A percentile compares a stretch with the other conserved stretches of the same genome.
These are phyloP conservation scores for Diploscapter pachys DNA, from an alignment of 1,140 invertebrate genomes.

Conservation along the genomic window DNA sequence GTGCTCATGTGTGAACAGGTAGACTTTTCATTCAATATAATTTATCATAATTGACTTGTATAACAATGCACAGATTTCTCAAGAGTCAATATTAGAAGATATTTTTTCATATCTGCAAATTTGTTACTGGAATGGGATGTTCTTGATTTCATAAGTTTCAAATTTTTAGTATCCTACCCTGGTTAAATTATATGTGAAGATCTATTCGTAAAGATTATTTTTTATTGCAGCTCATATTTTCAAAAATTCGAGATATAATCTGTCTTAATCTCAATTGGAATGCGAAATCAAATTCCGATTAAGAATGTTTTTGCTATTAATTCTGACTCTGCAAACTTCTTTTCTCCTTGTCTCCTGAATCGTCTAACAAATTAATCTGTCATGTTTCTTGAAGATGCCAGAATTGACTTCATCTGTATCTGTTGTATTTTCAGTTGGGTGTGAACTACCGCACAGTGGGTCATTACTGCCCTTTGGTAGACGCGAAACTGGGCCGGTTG, in stretches of 20 bases:
- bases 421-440: constrained; percentile 23
- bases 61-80: background rate
- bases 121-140: too few relatives aligned
- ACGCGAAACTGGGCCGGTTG: constrained; percentile 49
- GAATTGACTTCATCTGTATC: constrained; percentile 9
- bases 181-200: too few relatives aligned
- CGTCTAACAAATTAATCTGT: too few relatives aligned
- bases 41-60: constrained; percentile 29
- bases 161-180: too few relatives aligned
- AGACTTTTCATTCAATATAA: constrained; percentile 30
- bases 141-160: too few relatives aligned
- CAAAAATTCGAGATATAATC: background rate
- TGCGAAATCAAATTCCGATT: too few relatives aligned
- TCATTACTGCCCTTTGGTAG: constrained; percentile 48
- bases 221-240: constrained; percentile 20
- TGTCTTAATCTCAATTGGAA: too few relatives aligned
- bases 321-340: too few relatives aligned
- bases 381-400: constrained; percentile 7
- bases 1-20: constrained; percentile 62
- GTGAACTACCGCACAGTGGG: constrained; percentile 32
- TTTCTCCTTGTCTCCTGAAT: too few relatives aligned
- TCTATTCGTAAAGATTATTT: too few relatives aligned
- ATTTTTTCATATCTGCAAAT: background rate
- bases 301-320: too few relatives aligned
- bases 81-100: background rate